These are phyloP conservation scores for Ectropis crepuscularia DNA, from an alignment of 2,888 invertebrate genomes.

Conservation along the genomic window DNA sequence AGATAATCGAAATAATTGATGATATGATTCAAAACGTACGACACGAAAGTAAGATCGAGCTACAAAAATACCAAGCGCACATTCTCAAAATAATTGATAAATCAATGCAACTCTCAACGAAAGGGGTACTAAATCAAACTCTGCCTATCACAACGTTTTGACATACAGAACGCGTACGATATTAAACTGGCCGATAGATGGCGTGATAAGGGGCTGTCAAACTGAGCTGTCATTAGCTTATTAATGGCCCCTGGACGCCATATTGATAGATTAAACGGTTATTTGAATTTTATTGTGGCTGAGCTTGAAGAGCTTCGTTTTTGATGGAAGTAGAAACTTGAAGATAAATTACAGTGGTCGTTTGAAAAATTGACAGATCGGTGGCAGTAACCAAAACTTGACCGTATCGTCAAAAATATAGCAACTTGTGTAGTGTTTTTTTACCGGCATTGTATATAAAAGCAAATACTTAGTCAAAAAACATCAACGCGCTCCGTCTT, in stretches of 20 bases:
- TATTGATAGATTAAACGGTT: constrained; percentile 70
- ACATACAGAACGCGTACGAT: constrained; percentile 76
- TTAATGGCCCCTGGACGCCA: constrained; percentile 70
- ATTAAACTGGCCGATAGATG: constrained; percentile 81
- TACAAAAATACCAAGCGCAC: constrained; percentile 77
- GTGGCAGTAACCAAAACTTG: too few relatives aligned
- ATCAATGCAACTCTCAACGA: constrained; percentile 79
- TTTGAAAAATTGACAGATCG: too few relatives aligned
- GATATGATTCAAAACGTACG: constrained; percentile 75
- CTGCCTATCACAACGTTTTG: constrained; percentile 79
- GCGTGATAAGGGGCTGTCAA: constrained; percentile 81
- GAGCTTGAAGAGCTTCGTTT: not conserved
- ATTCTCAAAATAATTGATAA: constrained; percentile 82
- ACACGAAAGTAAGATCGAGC: constrained; percentile 82
- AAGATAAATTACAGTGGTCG: not conserved
- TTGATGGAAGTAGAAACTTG: not conserved
- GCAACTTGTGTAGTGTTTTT: too few relatives aligned
- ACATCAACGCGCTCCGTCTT: too few relatives aligned
- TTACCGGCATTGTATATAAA: too few relatives aligned
- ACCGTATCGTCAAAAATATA: too few relatives aligned
- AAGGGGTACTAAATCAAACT: constrained; percentile 80
- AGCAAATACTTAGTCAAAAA: too few relatives aligned
- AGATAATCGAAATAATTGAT: constrained; percentile 81
- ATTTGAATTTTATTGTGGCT: constrained; percentile 63
- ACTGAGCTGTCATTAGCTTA: constrained; percentile 80